Evolutionary conservation across 2,797 vertebrate species (phyloP), one percentile per base, ranked within the genome.

Genomic region (Siniperca undulata): DNA sequence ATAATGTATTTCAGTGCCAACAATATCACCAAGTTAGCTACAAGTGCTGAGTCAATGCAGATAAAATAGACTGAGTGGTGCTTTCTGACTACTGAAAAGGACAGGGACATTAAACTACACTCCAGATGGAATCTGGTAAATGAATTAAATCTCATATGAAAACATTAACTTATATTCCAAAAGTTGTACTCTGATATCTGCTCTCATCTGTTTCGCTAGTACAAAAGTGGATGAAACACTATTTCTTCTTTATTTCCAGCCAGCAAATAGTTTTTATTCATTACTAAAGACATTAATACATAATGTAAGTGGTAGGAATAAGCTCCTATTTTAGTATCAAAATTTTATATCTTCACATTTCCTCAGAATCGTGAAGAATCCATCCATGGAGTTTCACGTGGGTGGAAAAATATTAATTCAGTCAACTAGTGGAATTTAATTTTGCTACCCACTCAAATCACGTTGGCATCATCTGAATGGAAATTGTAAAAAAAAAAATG

Each of bases 381-480:
- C 64, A 58, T 53, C 56, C 38, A 27, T 30, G 12, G 67, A 55
- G 27, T 74, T 69, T 70, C 22, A 68, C 1, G 56, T 83, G 56
- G 78, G 75, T 60, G 67, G 56, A 82, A 50, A 82, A 77, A 73
- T 36, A 71, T 55, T 38, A 75, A 69, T 69, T 70, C 67, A 77
- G 67, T 74, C 46, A 58, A 52, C 48, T 81, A 22, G n/a, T 62
- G 67, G 61, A 69, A 73, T 83, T 42, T 40, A 80, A 83, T 68
- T 87, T 70, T 81, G 52, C 59, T 62, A 78, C 72, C 79, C 81
- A 87, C 67, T 75, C 58, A 81, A 78, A 77, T 77, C 69, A 82
- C 55, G 64, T 36, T 76, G 64, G 66, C 34, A 80, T 67, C 36
- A 80, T 79, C 38, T 71, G 65, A 86, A 81, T 62, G 16, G 67